Base-by-base conservation (phyloP, 2,888 invertebrate species). In the Eristalis tenax region DNA sequence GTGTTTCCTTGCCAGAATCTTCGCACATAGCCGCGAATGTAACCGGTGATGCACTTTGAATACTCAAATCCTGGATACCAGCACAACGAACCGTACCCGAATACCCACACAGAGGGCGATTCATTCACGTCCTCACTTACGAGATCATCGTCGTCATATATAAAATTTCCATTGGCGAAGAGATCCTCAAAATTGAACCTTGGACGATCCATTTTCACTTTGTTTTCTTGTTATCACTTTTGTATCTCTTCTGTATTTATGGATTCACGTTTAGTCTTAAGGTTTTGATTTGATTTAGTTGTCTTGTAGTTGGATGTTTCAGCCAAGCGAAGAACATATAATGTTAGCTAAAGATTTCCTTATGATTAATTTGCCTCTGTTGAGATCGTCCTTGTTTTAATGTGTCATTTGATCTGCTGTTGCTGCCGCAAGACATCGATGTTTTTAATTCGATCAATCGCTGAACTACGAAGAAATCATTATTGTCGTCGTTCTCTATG, bases 1-100 rank as follows among this genome's bases (percentile, higher is more conserved):
- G 96, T 95, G 91, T 97, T 97, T 61, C 97, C 97, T 93, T 99
- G 99, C 98, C 98, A 99, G 93, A 99, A 99, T 91, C 96, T 94
- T 89, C 98, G 94, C 11, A 95, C 94, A 92, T 95, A 98, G 2
- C 98, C 98, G 89, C 92, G 90, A 35, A 93, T 91, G 91, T 96
- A 96, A n/a, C 99, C 99, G 15, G 96, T 95, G 15, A 97, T 94
- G 81, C 96, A 96, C 90, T 96, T 95, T 90, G 95, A 94, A 92
- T 96, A 98, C 73, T 96, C 96, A 92, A 99, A 99, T 71, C 99
- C 98, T 0, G 98, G 98, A 93, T 97, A 95, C 99, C 99, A 99
- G 93, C 98, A 97, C 68, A 99, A 93, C 0, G 98, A 98, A 4
- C 99, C 99, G 91, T 99, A 99, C 0, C 98, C 99, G 91, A 99